Evolutionary conservation across 2,888 invertebrate genomes (phyloP), one percentile per base, ranked within the genome.

Genomic region (Lobophora halterata): DNA sequence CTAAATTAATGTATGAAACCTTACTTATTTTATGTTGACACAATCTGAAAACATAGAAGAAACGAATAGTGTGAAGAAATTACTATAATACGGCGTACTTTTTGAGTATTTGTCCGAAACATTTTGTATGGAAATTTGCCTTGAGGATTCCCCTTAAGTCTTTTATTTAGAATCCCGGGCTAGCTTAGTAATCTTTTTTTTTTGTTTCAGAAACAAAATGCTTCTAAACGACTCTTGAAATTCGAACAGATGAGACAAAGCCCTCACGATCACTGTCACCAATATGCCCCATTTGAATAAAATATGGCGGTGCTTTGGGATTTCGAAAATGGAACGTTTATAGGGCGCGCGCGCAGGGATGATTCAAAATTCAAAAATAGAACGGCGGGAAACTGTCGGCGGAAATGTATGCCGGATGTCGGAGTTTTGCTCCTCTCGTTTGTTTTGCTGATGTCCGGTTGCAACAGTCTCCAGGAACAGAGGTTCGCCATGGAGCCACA

Each of bases 401-500:
- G 77, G 76, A 73, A 65, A 69, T 71, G 66, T 67, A 56, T 58
- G 47, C 64, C 73, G 79, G 74, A 79, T 64, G 75, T 67, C 55
- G 65, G 68, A 55, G 59, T 72, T 58, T 63, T 63, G 69, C 66
- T 79, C 59, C 66, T 83, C 59, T 49, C 64, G 57, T 62, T 71
- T 48, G 58, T 14, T 34, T 43, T 63, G 44, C 53, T 80, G 59
- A 55, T 76, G 52, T 58, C 67, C 66, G 64, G 77, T 69, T 73
- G 79, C 68, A 55, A 79, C 81, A 68, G 86, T 59, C 68, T 68
- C 58, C 74, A 76, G 45, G 91, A 91, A 65, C 97, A 98, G 83
- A 92, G 93, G 75, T 97, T 98, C 77, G 94, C 95, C 17, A 94
- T 95, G 90, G 95, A 97, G 71, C 98, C 98, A 1, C 93, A 93